Evolutionary conservation across 1,140 invertebrate genomes (phyloP).

Genomic region (Nylanderia fulva): DNA sequence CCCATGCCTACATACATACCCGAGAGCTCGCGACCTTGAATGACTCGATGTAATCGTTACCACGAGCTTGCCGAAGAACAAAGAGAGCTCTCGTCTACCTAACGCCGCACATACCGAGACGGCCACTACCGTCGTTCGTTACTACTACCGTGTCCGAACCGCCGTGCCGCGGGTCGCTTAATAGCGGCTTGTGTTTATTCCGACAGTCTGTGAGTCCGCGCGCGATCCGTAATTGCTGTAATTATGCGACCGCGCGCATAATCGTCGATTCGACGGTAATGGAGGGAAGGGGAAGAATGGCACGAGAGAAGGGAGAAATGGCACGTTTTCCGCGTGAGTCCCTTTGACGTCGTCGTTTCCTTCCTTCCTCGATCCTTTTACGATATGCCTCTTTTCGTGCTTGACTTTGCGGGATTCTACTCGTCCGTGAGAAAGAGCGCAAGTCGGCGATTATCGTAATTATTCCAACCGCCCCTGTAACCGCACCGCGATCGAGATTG

Average conservation of each 20-base stretch:
- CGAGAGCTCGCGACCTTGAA: constrained; percentile 50
- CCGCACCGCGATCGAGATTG: constrained; percentile 52
- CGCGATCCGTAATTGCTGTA: constrained; percentile 72
- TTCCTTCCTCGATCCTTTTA: constrained; percentile 37
- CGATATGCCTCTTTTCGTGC: constrained; percentile 43
- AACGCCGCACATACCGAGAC: constrained; percentile 29
- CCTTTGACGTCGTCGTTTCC: background rate
- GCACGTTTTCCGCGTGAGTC: background rate
- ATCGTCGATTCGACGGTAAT: constrained; percentile 63
- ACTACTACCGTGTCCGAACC: constrained; percentile 47
- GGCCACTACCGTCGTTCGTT: constrained; percentile 37
- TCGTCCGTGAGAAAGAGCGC: constrained; percentile 48
- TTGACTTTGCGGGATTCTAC: constrained; percentile 36
- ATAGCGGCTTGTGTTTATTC: constrained; percentile 68
- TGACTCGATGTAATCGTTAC: constrained; percentile 67
- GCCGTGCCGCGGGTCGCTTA: constrained; percentile 33
- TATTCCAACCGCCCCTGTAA: constrained; percentile 52
- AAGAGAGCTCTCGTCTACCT: constrained; percentile 62
- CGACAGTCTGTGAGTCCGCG: constrained; percentile 69
- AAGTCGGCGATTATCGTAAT: constrained; percentile 65
- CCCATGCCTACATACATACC: background rate
- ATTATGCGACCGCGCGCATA: constrained; percentile 67
- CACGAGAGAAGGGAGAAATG: background rate
- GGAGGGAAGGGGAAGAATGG: background rate
- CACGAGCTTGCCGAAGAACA: constrained; percentile 56